phyloP scores from a whole-genome alignment of 2,888 invertebrate species.

The Bugulina stolonifera region DNA sequence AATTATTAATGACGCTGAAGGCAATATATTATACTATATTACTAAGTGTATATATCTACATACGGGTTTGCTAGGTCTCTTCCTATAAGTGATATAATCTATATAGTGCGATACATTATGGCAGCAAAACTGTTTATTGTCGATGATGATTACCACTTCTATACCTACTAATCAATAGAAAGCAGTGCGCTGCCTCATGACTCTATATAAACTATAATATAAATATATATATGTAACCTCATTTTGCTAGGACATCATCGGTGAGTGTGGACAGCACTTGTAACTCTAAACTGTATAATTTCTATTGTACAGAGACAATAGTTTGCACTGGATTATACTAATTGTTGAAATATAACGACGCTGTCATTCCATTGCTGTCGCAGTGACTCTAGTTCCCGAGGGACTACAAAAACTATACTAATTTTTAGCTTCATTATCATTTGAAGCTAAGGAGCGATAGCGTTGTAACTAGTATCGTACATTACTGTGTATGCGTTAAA shows the following conservation, averaged over 20 bases:
- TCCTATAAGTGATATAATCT: background rate
- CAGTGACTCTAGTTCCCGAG: slow-evolving; percentile 12
- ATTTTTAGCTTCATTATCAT: slow-evolving; percentile 26
- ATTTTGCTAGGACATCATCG: too few species aligned
- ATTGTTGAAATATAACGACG: background rate
- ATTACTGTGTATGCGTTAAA: too few species aligned
- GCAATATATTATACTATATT: background rate
- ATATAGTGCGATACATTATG: background rate
- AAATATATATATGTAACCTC: too few species aligned
- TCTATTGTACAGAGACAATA: background rate
- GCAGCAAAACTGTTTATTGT: background rate
- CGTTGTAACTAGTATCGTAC: too few species aligned
- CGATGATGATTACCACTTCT: background rate
- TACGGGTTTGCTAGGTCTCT: too few species aligned
- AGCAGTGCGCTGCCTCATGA: background rate
- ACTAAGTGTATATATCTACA: background rate
- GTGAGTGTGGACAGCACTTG: too few species aligned
- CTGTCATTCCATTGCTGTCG: slow-evolving; percentile 7
- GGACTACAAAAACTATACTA: slow-evolving; percentile 15
- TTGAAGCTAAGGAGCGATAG: background rate
- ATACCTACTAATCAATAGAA: background rate
- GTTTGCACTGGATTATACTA: background rate
- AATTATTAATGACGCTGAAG: background rate
- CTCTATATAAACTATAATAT: too few species aligned
- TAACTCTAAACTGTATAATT: background rate